Evolutionary conservation across 2,888 invertebrate species (phyloP), one percentile per base, ranked within the genome.

Genomic region (Julus scandinavius): DNA sequence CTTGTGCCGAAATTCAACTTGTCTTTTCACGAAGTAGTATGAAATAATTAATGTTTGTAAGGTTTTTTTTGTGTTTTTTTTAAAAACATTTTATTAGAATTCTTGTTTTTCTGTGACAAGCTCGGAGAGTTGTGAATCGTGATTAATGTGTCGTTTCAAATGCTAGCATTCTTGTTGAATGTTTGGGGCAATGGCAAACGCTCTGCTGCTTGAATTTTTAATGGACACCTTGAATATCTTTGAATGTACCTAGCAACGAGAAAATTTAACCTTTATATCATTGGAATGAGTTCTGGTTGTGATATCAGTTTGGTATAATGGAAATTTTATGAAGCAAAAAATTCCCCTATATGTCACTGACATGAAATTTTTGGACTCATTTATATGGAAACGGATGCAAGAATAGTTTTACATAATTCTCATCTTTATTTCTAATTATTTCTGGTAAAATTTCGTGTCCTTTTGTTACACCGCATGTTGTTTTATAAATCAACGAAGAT

Each of bases 21-120:
- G 38, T 80, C 38, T 29, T 40, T 38, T 40, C 38, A 38, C 38
- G 38, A 80, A 80, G 2, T 38, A 4, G 5, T 15, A 15, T 80
- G 15, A 29, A 80, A 38, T 80, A 80, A 80, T 80, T 80, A 80
- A 80, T 80, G 80, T 80, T 38, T 29, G 38, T 80, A 38, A 29
- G 13, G 80, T 13, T 38, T 29, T 13, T 80, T 38, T 29, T 38
- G 80, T n/a, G 29, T 29, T 29, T 29, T 29, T 29, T 29, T 29
- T n/a, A n/a, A 40, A 13, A 80, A 38, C 72, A 29, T 72, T 5
- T 5, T 72, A 20, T 20, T 11, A 29, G 9, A 20, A 20, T 20
- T 38, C 38, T 29, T 38, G 7, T 0, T 80, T 80, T 80, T 13
- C 15, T 80, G 38, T 38, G 38, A 40, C 80, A 80, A 80, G 80